phyloP scores from a whole-genome alignment of 2,113 vertebrate genomes.

The Etia nguti region DNA sequence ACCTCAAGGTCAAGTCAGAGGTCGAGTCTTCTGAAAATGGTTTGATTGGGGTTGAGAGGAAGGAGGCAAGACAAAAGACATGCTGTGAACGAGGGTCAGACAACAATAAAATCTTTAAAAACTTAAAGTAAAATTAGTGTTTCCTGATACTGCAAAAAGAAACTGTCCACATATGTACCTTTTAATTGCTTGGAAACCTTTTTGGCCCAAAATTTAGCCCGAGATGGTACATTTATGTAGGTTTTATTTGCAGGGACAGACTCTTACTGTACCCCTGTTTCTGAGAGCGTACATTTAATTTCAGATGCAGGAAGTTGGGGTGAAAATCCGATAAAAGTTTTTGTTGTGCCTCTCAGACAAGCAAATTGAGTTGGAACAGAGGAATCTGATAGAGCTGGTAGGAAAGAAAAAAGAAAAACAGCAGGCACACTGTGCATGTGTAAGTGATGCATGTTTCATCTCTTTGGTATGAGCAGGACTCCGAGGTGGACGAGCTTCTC shows the following conservation, averaged over 20 bases:
- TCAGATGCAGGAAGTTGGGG: neutral
- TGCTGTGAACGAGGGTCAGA: neutral
- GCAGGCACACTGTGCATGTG: neutral
- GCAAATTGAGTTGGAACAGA: neutral
- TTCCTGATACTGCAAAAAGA: neutral
- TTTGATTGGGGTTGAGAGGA: neutral
- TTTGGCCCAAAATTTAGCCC: neutral
- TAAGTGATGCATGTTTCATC: conserved; percentile 10
- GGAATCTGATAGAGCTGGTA: neutral
- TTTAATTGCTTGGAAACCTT: neutral
- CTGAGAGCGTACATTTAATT: neutral
- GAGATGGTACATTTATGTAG: neutral
- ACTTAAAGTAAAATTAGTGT: neutral
- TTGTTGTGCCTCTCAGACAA: neutral
- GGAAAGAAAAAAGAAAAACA: neutral
- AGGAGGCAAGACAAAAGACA: neutral
- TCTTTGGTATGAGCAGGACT: conserved; percentile 17
- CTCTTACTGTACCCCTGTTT: neutral
- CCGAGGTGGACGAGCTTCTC: neutral
- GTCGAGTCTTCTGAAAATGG: neutral
- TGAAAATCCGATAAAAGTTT: neutral
- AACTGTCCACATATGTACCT: neutral
- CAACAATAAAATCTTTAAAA: neutral
- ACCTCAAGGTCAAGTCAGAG: neutral
- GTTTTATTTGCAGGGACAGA: neutral